Evolutionary conservation across 2,797 vertebrate species (phyloP), one percentile per base, ranked within the genome.

Genomic region (Enteromius fasciolatus): DNA sequence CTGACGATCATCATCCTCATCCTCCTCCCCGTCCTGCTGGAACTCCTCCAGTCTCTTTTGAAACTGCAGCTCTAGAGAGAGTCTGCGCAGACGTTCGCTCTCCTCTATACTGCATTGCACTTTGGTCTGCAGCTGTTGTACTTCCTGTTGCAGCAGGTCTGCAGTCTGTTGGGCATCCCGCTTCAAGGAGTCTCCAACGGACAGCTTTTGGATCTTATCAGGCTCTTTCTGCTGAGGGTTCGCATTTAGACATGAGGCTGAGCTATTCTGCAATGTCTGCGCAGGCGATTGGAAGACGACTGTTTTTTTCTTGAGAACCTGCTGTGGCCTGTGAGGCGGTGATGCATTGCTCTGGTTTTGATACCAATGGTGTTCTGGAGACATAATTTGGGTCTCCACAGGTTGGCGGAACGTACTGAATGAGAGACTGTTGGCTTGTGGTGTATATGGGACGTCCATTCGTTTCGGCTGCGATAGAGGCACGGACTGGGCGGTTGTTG

Each of bases 41-140:
- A 95, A 92, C 82, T 98, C 97, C 82, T 95, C 95, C 76, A 98
- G 93, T 83, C 97, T 92, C 91, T 94, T 97, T 92, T 98, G 96
- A 89, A 99, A 98, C 91, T 96, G 96, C 95, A 96, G 97, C 92
- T 98, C 97, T 41, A 98, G 92, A 93, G 94, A 95, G 61, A 98
- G 95, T 44, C 92, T 96, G n/a, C 92, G 91, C 4, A 98, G 95
- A 17, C 95, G 92, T 48, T 95, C 92, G 0, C 90, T 96, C 86
- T 98, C 97, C 88, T 96, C 95, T 0, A 90, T 90, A 0, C 93
- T 95, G 78, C 93, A 93, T 72, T 93, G 92, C 0, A 90, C 88
- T 84, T 96, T 97, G 48, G 89, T 93, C 90, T 95, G 95, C 5
- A 99, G 95, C 0, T 94, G 94, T 80, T 92, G 93, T 85, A 96